Conservation (phyloP, 2,888 invertebrate genomes). For the Drosophila paranaensis region DNA sequence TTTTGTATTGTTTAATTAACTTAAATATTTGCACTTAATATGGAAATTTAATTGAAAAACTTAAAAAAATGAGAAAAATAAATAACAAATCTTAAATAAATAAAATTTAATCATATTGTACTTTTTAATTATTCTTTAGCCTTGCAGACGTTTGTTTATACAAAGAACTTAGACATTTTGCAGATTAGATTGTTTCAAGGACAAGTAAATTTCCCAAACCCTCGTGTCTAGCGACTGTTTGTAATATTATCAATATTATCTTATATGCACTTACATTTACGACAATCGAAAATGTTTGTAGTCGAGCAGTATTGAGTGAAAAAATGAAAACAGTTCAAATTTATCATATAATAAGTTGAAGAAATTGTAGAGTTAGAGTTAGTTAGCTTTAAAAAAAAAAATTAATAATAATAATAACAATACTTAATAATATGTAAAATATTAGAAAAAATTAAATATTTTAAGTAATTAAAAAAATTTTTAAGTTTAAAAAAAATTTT, state of each 20-base stretch:
- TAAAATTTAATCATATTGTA: background rate
- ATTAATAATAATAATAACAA: no score
- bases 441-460: no score
- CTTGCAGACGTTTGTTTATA: background rate
- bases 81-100: no score
- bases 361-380: no score
- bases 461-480: no score
- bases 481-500: no score
- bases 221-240: background rate
- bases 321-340: background rate
- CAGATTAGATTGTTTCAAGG: background rate
- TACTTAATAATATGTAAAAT: no score
- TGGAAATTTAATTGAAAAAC: no score
- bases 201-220: background rate
- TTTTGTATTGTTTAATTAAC: no score
- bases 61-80: no score
- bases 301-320: background rate
- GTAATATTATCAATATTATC: background rate
- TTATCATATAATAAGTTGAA: background rate
- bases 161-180: background rate
- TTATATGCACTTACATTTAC: background rate
- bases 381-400: no score
- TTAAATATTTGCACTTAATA: no score
- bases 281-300: background rate
- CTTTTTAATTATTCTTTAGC: background rate